A percentile compares a stretch with the other conserved stretches of the same genome.
These are phyloP conservation scores for Caenorhabditis remanei DNA, from an alignment of 1,140 invertebrate species.

Conservation along the genomic window DNA sequence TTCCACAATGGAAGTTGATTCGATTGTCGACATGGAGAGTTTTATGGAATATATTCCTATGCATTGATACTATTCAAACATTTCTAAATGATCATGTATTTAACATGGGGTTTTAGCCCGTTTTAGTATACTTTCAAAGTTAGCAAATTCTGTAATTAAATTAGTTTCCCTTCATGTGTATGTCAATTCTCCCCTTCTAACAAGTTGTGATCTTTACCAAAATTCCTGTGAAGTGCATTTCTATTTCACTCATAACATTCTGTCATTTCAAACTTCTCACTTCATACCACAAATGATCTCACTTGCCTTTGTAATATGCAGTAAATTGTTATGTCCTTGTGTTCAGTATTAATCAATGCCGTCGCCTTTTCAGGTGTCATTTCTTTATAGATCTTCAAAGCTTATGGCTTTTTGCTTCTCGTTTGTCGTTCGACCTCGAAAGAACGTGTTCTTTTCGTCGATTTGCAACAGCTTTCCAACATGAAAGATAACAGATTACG, in stretches of 20 bases:
- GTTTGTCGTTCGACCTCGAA: conserved; percentile 6
- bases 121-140: neutral
- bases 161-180: too few relatives aligned
- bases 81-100: too few relatives aligned
- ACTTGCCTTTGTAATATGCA: too few relatives aligned
- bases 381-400: too few relatives aligned
- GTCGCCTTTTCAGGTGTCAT: neutral
- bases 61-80: neutral
- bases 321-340: too few relatives aligned
- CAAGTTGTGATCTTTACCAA: too few relatives aligned
- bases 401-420: too few relatives aligned
- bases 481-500: neutral
- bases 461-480: neutral
- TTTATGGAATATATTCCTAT: conserved; percentile 9
- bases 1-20: neutral
- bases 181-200: too few relatives aligned
- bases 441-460: conserved; percentile 15
- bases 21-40: neutral
- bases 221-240: neutral
- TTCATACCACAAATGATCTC: too few relatives aligned
- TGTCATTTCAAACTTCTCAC: too few relatives aligned
- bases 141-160: neutral
- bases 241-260: too few relatives aligned
- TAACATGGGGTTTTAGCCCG: neutral
- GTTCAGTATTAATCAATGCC: too few relatives aligned